Conservation (phyloP, 2,113 vertebrate genomes). For the Austrofundulus limnaeus region DNA sequence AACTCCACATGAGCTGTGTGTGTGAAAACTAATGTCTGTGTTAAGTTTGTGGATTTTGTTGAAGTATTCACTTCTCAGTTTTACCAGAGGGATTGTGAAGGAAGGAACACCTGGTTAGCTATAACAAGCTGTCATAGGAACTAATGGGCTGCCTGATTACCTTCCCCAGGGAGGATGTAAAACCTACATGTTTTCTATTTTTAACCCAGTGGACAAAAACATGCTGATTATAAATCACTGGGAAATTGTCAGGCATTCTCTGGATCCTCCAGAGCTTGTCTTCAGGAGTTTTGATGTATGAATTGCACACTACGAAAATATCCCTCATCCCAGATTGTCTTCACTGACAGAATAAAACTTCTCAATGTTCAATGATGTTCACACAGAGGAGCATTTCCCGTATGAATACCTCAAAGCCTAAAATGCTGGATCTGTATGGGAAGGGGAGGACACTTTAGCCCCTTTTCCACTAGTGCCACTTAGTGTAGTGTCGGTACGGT, state of each 20-base stretch:
- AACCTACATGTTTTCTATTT: constrained; percentile 55
- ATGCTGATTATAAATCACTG: constrained; percentile 58
- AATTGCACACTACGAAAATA: constrained; percentile 44
- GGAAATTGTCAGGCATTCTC: constrained; percentile 38
- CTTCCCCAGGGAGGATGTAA: constrained; percentile 57
- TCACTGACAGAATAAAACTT: too few relatives aligned
- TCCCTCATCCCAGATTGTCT: constrained; percentile 29
- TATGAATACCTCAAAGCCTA: constrained; percentile 30
- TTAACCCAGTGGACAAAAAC: constrained; percentile 51
- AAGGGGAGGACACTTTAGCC: constrained; percentile 1
- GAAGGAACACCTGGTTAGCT: constrained; percentile 60
- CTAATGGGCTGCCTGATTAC: constrained; percentile 72
- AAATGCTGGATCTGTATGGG: background rate
- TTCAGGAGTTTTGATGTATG: constrained; percentile 33
- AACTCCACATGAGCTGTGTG: constrained; percentile 14
- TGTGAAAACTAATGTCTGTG: constrained; percentile 23
- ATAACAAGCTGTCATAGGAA: constrained; percentile 61
- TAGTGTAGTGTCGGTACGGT: too few relatives aligned
- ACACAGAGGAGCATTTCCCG: constrained; percentile 39
- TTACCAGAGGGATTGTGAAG: constrained; percentile 43
- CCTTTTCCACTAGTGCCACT: too few relatives aligned
- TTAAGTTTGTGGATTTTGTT: constrained; percentile 24
- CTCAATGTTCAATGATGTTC: constrained; percentile 36
- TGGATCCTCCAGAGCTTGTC: constrained; percentile 44
- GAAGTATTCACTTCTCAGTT: constrained; percentile 32